Evolutionary conservation across 2,888 invertebrate genomes (phyloP).

Genomic region (Cataglyphis rosenhaueri): DNA sequence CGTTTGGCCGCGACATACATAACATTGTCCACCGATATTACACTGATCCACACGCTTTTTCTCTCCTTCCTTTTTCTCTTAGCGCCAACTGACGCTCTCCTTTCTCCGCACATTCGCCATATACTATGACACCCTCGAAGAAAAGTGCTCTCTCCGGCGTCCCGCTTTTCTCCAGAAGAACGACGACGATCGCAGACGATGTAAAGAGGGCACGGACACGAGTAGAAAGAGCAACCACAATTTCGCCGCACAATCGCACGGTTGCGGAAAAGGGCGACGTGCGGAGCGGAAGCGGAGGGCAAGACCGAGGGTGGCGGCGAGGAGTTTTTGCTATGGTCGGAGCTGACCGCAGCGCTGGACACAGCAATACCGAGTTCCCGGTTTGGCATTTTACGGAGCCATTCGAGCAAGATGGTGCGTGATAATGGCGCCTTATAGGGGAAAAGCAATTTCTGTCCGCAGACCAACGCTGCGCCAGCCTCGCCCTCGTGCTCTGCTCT

Average conservation of each 20-base stretch:
- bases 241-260: conserved; percentile 76
- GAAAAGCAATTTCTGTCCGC: conserved; percentile 84
- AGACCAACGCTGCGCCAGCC: conserved; percentile 60
- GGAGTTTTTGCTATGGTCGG: conserved; percentile 71
- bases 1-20: conserved; percentile 65
- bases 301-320: conserved; percentile 35
- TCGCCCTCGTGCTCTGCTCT: conserved; percentile 40
- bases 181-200: conserved; percentile 52
- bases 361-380: conserved; percentile 81
- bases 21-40: conserved; percentile 68
- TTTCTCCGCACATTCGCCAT: conserved; percentile 60
- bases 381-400: conserved; percentile 83
- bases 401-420: conserved; percentile 84
- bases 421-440: conserved; percentile 84
- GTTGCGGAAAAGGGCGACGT: conserved; percentile 44
- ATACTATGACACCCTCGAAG: conserved; percentile 68
- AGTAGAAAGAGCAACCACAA: conserved; percentile 74
- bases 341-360: conserved; percentile 78
- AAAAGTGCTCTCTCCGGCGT: conserved; percentile 73
- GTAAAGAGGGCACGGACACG: conserved; percentile 68
- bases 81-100: conserved; percentile 75
- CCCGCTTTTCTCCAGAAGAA: conserved; percentile 45
- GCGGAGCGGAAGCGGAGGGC: conserved; percentile 22
- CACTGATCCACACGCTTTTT: conserved; percentile 59
- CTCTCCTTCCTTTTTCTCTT: conserved; percentile 44